Percentiles rank a stretch among this genome's conserved stretches.
These are phyloP conservation scores for human (Homo sapiens) DNA, from an alignment of 2,113 vertebrate genomes.

Conservation along the genomic window DNA sequence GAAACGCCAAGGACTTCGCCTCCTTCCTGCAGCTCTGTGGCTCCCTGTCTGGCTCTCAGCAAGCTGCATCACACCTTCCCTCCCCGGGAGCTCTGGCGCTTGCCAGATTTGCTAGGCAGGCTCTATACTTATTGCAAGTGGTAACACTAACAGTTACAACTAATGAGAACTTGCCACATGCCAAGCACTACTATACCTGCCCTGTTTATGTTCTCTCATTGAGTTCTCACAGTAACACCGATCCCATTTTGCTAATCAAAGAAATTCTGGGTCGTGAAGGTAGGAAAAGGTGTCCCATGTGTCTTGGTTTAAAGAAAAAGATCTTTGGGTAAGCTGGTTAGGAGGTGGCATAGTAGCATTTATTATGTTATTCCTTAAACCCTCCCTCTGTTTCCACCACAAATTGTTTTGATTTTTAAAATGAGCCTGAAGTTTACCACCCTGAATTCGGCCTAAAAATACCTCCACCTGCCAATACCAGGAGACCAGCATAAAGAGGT, in stretches of 20 bases:
- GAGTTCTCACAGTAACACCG: background rate
- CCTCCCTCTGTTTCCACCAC: background rate
- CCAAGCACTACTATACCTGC: background rate
- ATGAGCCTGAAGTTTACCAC: background rate
- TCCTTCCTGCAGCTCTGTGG: background rate
- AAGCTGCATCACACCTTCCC: background rate
- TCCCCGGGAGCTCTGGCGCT: background rate
- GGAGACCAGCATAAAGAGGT: background rate
- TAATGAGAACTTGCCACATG: background rate
- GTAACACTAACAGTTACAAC: background rate
- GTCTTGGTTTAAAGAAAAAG: background rate
- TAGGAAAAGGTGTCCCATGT: background rate
- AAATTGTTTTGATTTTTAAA: background rate
- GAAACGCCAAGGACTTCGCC: background rate
- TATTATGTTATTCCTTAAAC: background rate
- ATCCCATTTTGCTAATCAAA: background rate
- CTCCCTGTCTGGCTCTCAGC: background rate
- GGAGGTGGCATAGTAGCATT: background rate
- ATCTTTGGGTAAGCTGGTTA: background rate
- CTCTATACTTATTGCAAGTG: too few relatives aligned
- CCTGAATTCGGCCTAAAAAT: background rate
- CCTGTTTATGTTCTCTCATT: background rate
- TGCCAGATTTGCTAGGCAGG: background rate
- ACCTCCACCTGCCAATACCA: background rate
- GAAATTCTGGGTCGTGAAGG: background rate